phyloP scores from a whole-genome alignment of 2,888 invertebrate genomes.

The Drosophila algonquin region DNA sequence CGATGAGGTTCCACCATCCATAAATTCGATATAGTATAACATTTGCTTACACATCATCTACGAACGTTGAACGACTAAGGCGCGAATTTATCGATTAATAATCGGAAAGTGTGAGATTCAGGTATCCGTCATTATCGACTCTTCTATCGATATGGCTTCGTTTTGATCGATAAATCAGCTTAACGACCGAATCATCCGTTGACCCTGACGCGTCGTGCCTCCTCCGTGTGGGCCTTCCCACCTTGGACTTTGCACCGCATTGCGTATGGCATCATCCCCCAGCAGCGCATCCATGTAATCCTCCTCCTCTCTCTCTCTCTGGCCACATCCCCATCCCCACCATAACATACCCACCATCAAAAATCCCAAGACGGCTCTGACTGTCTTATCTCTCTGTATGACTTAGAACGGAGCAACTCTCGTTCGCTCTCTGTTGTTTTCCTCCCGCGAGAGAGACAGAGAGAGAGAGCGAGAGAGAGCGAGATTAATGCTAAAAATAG shows the following conservation, averaged over 20 bases:
- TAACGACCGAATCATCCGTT: conserved; percentile 17
- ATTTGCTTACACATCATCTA: too few species aligned
- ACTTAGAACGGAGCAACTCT: conserved; percentile 1
- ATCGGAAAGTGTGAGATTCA: too few species aligned
- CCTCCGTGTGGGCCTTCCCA: conserved; percentile 39
- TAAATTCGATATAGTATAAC: too few species aligned
- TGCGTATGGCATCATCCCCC: conserved; percentile 46
- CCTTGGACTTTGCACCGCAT: conserved; percentile 60
- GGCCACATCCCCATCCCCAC: background rate
- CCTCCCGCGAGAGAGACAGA: conserved; percentile 16
- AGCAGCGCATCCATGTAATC: conserved; percentile 2
- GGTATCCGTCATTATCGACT: conserved; percentile 3
- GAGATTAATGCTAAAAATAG: conserved; percentile 78
- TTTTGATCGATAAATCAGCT: conserved; percentile 1
- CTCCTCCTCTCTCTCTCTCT: background rate
- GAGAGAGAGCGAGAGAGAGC: conserved; percentile 8
- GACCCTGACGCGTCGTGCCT: conserved; percentile 30
- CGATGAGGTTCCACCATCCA: background rate
- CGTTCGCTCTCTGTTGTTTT: conserved; percentile 26
- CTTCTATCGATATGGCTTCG: background rate
- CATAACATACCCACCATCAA: too few species aligned
- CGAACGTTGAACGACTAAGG: too few species aligned
- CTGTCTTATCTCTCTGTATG: background rate
- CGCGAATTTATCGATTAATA: too few species aligned
- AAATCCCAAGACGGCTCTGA: background rate